Evolutionary conservation across 2,113 vertebrate genomes (phyloP), one percentile per base, ranked within the genome.

Genomic region (Pitta sordida): DNA sequence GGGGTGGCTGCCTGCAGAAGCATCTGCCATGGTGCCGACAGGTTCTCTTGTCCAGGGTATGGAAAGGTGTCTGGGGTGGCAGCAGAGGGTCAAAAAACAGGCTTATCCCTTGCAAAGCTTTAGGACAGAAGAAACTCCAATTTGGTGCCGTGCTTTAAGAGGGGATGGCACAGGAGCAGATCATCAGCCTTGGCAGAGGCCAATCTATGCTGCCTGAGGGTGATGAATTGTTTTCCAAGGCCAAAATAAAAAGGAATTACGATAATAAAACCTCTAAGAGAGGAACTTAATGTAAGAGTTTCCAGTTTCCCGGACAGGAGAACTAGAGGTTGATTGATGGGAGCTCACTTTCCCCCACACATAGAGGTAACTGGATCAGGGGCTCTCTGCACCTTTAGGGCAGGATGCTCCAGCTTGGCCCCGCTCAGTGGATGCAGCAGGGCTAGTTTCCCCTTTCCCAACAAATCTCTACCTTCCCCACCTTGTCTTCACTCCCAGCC

Each of bases 261-360:
- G 6, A 58, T 76, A 59, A 86, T 67, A 79, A 88, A 84, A 62
- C 39, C 43, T 76, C 22, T 6, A 10, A 26, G 55, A 58, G 44
- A 78, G 58, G 46, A 85, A 56, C 24, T 86, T 18, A 30, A 24
- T 21, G 30, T 11, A 4, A 44, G 39, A 18, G 6, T 53, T 85
- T 59, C 63, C 63, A 49, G 34, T 41, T 90, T 91, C 30, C 51
- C 2, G 2, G 22, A 23, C 3, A 13, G 60, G 34, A 64, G 56
- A 13, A 13, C 24, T 43, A 39, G 22, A 68, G 6, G 36, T 5
- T 71, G 60, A 10, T 15, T 34, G 58, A 41, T 63, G 26, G 52
- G 27, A 77, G 27, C 37, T 37, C 10, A 2, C 1, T 1, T 39
- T 65, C 3, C 15, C 34, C 30, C 6, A 23, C 1, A 16, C 0